Percentiles rank a stretch among this genome's conserved stretches.
phyloP scores from a whole-genome alignment of 2,113 vertebrate genomes.

The Rhadina sibilatrix region DNA sequence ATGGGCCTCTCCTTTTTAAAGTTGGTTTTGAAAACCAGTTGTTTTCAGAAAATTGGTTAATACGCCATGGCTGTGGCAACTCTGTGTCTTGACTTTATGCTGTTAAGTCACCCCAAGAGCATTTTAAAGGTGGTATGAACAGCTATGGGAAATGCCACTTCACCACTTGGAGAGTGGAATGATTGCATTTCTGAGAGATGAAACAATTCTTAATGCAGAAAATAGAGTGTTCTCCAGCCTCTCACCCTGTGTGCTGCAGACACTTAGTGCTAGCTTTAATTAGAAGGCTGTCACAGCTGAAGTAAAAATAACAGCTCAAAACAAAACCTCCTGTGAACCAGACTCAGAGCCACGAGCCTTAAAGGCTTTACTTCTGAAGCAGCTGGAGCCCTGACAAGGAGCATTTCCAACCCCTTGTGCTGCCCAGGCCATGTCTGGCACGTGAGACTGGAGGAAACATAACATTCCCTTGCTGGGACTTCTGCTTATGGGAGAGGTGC shows the following conservation, averaged over 20 bases:
- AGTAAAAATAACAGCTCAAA: slow-evolving; percentile 12
- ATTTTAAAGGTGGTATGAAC: not conserved
- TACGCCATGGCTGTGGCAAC: not conserved
- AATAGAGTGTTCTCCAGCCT: not conserved
- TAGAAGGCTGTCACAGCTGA: not conserved
- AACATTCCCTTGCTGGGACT: not conserved
- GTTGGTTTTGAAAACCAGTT: not conserved
- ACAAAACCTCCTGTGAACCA: not conserved
- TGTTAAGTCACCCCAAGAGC: not conserved
- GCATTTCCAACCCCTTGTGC: accelerated
- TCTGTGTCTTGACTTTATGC: not conserved
- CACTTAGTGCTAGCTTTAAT: not conserved
- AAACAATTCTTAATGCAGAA: not conserved
- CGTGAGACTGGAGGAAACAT: accelerated
- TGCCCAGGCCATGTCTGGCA: accelerated
- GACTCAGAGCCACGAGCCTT: not conserved
- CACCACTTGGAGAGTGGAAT: not conserved
- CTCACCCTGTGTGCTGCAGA: not conserved
- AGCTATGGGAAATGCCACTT: not conserved
- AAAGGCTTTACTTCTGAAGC: not conserved
- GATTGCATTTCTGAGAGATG: not conserved
- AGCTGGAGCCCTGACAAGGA: not conserved
- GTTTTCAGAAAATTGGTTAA: not conserved
- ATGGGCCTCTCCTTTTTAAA: not conserved
- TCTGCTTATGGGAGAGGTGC: accelerated